phyloP scores from a whole-genome alignment of 2,797 vertebrate species.

The Zalophus californianus region DNA sequence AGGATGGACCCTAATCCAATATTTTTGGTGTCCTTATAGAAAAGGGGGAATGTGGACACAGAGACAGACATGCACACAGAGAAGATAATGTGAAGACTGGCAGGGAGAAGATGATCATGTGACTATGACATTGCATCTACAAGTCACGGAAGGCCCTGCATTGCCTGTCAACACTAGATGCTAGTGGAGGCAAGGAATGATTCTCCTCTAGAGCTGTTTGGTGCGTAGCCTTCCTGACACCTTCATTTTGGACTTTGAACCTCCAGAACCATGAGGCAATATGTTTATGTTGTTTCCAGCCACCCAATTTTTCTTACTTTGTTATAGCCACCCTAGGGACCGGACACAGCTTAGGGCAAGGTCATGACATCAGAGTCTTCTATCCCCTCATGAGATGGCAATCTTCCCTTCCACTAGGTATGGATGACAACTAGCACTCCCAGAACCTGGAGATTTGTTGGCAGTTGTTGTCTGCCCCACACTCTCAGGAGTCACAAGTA shows the following conservation, averaged over 20 bases:
- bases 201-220: no score
- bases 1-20: neutral
- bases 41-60: neutral
- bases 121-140: no score
- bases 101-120: accelerated
- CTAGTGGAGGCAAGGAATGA: neutral
- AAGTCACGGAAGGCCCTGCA: neutral
- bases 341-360: neutral
- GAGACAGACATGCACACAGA: neutral
- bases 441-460: neutral
- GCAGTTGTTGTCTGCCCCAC: neutral
- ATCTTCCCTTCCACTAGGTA: no score
- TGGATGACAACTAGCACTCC: neutral
- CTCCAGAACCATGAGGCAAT: neutral
- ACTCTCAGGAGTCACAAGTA: neutral
- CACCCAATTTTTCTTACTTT: neutral
- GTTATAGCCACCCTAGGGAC: neutral
- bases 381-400: neutral
- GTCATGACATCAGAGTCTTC: neutral
- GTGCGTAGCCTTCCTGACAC: accelerated
- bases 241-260: neutral
- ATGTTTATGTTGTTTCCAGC: neutral
- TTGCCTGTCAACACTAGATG: neutral
- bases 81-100: neutral
- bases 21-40: neutral